Evolutionary conservation across 2,113 vertebrate species (phyloP).

Genomic region (Petroica traversi): DNA sequence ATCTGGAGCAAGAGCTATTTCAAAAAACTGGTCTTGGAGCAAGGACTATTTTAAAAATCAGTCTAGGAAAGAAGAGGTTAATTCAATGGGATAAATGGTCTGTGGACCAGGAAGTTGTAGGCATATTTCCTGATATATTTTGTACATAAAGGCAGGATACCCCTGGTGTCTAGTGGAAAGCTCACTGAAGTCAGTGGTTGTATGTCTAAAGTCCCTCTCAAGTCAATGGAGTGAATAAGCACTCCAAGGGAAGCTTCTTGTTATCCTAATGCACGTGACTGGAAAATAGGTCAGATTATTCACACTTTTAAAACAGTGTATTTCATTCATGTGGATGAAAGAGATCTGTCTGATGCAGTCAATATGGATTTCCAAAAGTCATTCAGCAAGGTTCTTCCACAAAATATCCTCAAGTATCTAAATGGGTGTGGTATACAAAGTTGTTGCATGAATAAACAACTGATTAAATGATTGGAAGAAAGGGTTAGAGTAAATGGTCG

Average conservation of each 20-base stretch:
- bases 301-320: background rate
- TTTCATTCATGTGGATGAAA: conserved; percentile 9
- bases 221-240: background rate
- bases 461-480: conserved; percentile 19
- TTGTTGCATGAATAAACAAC: conserved; percentile 32
- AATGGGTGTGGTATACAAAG: background rate
- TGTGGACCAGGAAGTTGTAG: background rate
- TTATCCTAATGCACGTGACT: background rate
- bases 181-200: background rate
- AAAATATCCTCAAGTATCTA: background rate
- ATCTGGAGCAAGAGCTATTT: background rate
- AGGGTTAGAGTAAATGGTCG: background rate
- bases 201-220: background rate
- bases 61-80: background rate
- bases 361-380: background rate
- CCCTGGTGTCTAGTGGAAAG: background rate
- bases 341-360: background rate
- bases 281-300: conserved; percentile 29
- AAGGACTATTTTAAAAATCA: background rate
- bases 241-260: background rate
- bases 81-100: background rate
- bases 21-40: background rate
- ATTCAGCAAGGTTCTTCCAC: background rate
- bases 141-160: background rate
- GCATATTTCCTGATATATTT: background rate